Percentiles rank a stretch among this genome's conserved stretches.
phyloP scores from a whole-genome alignment of 2,797 vertebrate species.

The Enteromius trimaculatus region DNA sequence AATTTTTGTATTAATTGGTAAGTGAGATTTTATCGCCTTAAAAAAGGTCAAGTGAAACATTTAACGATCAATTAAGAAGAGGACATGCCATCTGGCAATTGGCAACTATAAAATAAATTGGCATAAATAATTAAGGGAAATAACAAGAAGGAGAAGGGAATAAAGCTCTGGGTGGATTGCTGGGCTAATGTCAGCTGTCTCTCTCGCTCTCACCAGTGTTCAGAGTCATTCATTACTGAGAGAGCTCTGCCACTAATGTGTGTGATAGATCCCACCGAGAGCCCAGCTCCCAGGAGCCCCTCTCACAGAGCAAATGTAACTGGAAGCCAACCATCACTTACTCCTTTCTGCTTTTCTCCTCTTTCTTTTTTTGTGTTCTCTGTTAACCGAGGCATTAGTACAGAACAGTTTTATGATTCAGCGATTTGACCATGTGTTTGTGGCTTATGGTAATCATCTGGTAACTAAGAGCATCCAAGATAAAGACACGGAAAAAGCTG shows the following conservation, averaged over 20 bases:
- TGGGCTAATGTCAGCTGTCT: constrained; percentile 58
- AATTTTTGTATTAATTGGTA: constrained; percentile 32
- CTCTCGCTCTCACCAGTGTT: constrained; percentile 29
- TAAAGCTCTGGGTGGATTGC: constrained; percentile 54
- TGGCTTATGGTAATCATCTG: neutral
- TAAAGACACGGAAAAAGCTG: neutral
- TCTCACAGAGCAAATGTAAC: constrained; percentile 42
- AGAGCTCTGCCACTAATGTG: constrained; percentile 56
- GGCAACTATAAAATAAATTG: constrained; percentile 61
- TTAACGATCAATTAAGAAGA: constrained; percentile 61
- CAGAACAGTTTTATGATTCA: neutral
- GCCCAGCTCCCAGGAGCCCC: constrained; percentile 48
- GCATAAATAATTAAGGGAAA: constrained; percentile 63
- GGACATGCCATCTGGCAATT: constrained; percentile 53
- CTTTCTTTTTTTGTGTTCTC: neutral
- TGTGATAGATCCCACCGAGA: constrained; percentile 54
- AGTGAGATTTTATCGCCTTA: constrained; percentile 41
- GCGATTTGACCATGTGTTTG: constrained; percentile 22
- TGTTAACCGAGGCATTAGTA: neutral
- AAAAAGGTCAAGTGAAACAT: constrained; percentile 63
- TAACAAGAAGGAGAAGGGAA: constrained; percentile 49
- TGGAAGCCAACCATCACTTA: constrained; percentile 45
- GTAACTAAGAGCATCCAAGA: neutral
- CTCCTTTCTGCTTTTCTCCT: neutral
- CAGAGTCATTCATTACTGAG: constrained; percentile 57